Percentiles rank a stretch among this genome's conserved stretches.
phyloP scores from a whole-genome alignment of 2,888 invertebrate species.

The Leistus spinibarbis region DNA sequence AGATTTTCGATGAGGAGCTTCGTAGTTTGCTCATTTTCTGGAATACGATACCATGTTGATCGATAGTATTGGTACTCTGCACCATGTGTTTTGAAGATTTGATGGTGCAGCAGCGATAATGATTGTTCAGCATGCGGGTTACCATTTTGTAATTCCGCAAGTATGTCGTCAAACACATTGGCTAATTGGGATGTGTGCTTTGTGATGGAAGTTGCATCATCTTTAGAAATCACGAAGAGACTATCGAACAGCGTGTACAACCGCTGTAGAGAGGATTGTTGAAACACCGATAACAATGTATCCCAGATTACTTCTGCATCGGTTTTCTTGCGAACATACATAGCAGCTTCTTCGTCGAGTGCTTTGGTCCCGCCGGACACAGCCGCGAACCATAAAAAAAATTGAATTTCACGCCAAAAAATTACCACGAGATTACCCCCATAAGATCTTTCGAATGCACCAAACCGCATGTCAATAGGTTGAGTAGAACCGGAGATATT shows the following conservation, averaged over 20 bases:
- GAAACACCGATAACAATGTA: constrained; percentile 41
- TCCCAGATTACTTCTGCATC: constrained; percentile 39
- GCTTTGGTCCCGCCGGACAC: constrained; percentile 42
- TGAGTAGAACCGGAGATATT: no score
- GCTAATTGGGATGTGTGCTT: constrained; percentile 39
- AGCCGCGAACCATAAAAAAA: constrained; percentile 43
- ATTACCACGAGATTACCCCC: constrained; percentile 45
- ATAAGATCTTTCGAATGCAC: constrained; percentile 40
- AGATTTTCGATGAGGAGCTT: constrained; percentile 42
- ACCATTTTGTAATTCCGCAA: constrained; percentile 39
- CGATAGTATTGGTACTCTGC: constrained; percentile 42
- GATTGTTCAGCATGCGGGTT: constrained; percentile 40
- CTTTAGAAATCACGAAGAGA: constrained; percentile 41
- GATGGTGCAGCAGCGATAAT: constrained; percentile 42
- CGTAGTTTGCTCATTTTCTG: constrained; percentile 41
- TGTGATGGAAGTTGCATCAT: constrained; percentile 38
- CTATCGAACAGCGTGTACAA: no score
- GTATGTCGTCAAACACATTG: constrained; percentile 43
- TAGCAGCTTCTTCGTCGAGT: constrained; percentile 42
- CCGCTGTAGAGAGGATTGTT: constrained; percentile 43
- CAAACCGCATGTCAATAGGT: no score
- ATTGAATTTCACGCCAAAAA: constrained; percentile 44
- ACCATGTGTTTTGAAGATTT: constrained; percentile 44
- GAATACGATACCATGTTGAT: constrained; percentile 42
- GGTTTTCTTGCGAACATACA: no score